phyloP scores from a whole-genome alignment of 53 echinoderm and acorn worm genomes.

The Paelopatides confundens region DNA sequence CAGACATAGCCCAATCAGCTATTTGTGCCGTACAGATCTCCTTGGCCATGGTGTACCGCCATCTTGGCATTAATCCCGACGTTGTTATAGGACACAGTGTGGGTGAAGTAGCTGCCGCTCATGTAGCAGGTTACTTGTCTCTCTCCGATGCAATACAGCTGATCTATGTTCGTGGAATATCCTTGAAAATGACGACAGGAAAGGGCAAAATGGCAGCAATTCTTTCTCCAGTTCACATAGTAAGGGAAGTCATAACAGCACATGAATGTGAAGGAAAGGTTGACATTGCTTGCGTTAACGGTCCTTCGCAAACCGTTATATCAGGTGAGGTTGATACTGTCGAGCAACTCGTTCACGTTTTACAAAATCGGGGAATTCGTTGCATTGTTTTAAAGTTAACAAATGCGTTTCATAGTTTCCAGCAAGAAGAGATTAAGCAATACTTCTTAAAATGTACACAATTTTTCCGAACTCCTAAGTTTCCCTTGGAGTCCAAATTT shows the following conservation, averaged over 20 bases:
- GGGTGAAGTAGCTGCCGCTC: constrained; percentile 56
- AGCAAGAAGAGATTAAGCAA: constrained; percentile 42
- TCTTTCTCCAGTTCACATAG: constrained; percentile 5
- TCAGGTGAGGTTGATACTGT: constrained; percentile 43
- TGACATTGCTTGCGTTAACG: constrained; percentile 60
- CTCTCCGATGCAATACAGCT: constrained; percentile 38
- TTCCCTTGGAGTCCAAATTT: not conserved
- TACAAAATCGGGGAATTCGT: constrained; percentile 12
- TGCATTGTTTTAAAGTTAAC: constrained; percentile 43
- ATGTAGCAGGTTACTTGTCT: constrained; percentile 41
- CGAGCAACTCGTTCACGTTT: not conserved
- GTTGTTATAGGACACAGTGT: constrained; percentile 52
- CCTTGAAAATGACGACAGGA: constrained; percentile 38
- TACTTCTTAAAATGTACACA: constrained; percentile 6
- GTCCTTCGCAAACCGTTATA: constrained; percentile 55
- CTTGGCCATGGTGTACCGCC: constrained; percentile 39
- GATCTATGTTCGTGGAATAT: constrained; percentile 46
- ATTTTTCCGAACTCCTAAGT: not conserved
- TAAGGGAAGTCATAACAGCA: not conserved
- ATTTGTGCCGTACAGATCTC: constrained; percentile 59
- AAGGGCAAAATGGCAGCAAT: constrained; percentile 59
- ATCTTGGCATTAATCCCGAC: constrained; percentile 22
- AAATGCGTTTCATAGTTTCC: constrained; percentile 66
- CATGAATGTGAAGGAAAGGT: not conserved
- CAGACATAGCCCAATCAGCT: constrained; percentile 56